Evolutionary conservation across 2,888 invertebrate genomes (phyloP), one percentile per base, ranked within the genome.

Genomic region (Vesta saturnalis): DNA sequence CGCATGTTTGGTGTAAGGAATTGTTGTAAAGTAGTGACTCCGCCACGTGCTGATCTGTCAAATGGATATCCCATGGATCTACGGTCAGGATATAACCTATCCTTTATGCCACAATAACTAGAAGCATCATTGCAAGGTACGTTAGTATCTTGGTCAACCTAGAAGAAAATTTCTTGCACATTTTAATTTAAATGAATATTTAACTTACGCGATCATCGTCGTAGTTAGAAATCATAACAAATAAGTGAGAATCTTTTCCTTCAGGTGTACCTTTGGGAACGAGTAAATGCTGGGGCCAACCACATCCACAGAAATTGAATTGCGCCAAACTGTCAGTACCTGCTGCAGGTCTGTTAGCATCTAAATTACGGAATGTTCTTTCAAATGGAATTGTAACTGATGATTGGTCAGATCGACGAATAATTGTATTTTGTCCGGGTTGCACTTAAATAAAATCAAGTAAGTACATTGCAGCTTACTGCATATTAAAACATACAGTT

Each of bases 261-360:
- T 87, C 85, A 0, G 86, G 78, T 2, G 82, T 90, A 2, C 94
- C 94, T 83, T 89, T 92, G 0, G 94, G 92, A 30, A 93, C 74
- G 4, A 94, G 86, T 89, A 94, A 88, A 82, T 94, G 94, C 69
- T 93, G 90, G 0, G 94, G 94, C 94, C 94, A 94, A 59, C 94
- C 94, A 77, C 95, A 95, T 70, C 94, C 94, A 84, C 95, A 95
- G 87, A 92, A 93, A 84, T 92, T 91, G 85, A 92, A 92, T 74
- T 86, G 85, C 8, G 83, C 84, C 66, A 85, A 74, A 0, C 87
- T 83, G 1, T 85, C 83, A 46, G 87, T 88, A 0, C 85, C 87
- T 43, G 16, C 39, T 12, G 86, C 82, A 0, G 92, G 91, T 0
- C 92, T 86, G 62, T 83, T 85, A 1, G 80, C 77, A 73, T 92